Base-by-base conservation (phyloP, 2,888 invertebrate genomes). In the Synanthedon formicaeformis region DNA sequence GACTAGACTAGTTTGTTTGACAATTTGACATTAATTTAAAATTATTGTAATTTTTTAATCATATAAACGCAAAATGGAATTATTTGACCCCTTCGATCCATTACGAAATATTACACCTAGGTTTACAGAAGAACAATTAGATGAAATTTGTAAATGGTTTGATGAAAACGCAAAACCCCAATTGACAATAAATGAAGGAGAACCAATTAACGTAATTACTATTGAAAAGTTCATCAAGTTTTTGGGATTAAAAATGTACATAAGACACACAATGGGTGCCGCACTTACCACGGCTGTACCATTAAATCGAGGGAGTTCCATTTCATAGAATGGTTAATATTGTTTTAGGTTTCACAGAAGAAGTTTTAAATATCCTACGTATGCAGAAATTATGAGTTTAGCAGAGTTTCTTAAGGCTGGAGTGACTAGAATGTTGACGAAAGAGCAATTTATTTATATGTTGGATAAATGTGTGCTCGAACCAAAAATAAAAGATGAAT, bases 401-500 rank as follows among this genome's bases (percentile, higher is more conserved):
- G 75, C 66, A 4, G 86, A 86, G 63, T 60, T 64, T 41, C 63
- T 85, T 50, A 71, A 77, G 62, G 78, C 76, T 41, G 75, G 66
- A 48, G 51, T 59, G 5, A 62, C 65, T 41, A 72, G 76, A 67
- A 58, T 79, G 59, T 54, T 86, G 41, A 82, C 77, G 12, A 71
- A 70, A 60, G 77, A 81, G 41, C 84, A 86, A 65, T 62, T 82
- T 56, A 67, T 86, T 58, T 82, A 77, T 55, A 67, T 84, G 23
- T 62, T 86, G 55, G 64, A 82, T 58, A 65, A 68, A 62, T 82
- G 73, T 68, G 60, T 77, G 14, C 6, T 70, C 40, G 68, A 72
- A 59, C 69, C 81, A 45, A 66, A 75, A 52, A 59, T 85, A 51
- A 82, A 73, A 66, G 82, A 85, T 58, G 83, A 86, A 66, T 58